A percentile compares a stretch with the other conserved stretches of the same genome.
Conservation (phyloP, 2,113 vertebrate genomes). For the Petaurus breviceps region DNA sequence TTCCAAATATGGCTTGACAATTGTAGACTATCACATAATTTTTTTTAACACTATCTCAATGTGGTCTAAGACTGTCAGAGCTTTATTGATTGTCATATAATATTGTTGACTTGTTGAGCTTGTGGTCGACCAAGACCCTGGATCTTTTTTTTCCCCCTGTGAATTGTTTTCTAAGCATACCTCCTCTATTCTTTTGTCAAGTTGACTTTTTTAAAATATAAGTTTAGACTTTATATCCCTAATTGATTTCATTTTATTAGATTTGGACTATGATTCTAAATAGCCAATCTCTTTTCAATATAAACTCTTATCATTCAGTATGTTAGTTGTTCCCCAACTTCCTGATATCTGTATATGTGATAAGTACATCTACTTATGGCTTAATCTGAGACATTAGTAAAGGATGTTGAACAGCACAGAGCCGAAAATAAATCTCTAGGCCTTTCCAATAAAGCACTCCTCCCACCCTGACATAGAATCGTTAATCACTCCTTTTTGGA, state of each 20-base stretch:
- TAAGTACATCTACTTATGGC: background rate
- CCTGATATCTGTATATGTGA: background rate
- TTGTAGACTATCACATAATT: background rate
- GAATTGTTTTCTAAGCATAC: background rate
- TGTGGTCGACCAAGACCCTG: background rate
- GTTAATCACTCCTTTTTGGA: background rate
- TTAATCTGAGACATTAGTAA: background rate
- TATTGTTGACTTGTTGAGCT: background rate
- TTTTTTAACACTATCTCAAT: background rate
- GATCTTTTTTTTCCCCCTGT: background rate
- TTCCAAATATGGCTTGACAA: background rate
- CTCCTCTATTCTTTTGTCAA: background rate
- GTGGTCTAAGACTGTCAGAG: background rate
- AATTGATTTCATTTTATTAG: background rate
- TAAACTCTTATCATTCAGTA: background rate
- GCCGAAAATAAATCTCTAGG: background rate
- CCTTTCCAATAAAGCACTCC: background rate
- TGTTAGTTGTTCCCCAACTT: background rate
- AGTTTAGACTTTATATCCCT: background rate
- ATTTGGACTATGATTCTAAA: background rate
- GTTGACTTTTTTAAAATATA: background rate
- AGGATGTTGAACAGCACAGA: background rate
- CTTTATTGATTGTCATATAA: background rate
- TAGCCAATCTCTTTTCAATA: background rate
- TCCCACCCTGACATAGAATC: background rate